Base-by-base conservation (phyloP, 1,140 invertebrate genomes). In the Drosophila simulans region DNA sequence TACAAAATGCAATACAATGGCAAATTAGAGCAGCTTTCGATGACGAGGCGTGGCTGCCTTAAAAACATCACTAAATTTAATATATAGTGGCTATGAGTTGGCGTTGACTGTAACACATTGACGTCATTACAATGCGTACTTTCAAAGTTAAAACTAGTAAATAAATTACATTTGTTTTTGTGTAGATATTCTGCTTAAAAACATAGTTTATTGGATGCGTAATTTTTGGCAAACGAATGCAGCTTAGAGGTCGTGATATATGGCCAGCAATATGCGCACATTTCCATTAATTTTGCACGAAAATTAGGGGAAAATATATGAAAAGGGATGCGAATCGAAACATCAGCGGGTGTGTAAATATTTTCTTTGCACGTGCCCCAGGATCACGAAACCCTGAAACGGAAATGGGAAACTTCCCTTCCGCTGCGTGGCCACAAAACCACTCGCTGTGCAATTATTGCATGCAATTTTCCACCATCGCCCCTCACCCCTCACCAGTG, bases 11-110 rank as follows among this genome's bases (percentile, higher is more conserved):
- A 59, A 49, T 48, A 84, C 76, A 84, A 84, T 77, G 72, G 17
- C 45, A 80, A 84, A 84, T 84, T 84, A 84, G 80, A 85, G 74
- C 65, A 66, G 54, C 42, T 68, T 79, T 79, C 79, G 80, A 69
- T 53, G 63, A 57, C 40, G 63, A 77, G 56, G 51, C 56, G 73
- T 34, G 55, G 22, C 31, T 8, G 31, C 31, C 31, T 31, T 7
- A 8, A 31, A 31, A 51, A 39, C 58, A 68, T 37, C 45, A 20
- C 31, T 8, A 55, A 59, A 51, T 48, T 68, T 25, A 31, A 20
- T 34, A 60, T 25, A 60, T 17, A 57, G 34, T 56, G 34, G 63
- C 57, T 46, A 56, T 80, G 64, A 45, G 45, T 77, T 71, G 37
- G 77, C 49, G 68, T 60, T 39, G 58, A 7, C 59, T 51, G 45